phyloP scores from a whole-genome alignment of 2,888 invertebrate genomes.

The Agriopis aurantiaria region DNA sequence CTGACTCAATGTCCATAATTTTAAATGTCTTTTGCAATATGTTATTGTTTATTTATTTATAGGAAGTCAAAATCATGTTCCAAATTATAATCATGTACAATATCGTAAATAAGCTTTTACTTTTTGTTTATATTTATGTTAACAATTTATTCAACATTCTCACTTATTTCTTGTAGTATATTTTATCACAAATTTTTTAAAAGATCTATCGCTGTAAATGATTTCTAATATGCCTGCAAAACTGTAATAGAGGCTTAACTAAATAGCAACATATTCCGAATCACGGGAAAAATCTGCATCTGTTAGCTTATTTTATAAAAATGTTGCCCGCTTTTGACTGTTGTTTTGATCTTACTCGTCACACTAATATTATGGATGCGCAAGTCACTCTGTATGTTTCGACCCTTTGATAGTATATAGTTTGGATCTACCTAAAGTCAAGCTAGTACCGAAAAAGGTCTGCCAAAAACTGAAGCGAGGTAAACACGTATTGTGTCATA shows the following conservation, averaged over 20 bases:
- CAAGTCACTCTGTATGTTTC: no score
- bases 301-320: slow-evolving; percentile 16
- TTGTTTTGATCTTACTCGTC: background rate
- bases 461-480: no score
- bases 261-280: slow-evolving; percentile 11
- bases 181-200: slow-evolving; percentile 4
- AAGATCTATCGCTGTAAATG: slow-evolving; percentile 5
- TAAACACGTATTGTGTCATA: no score
- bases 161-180: slow-evolving; percentile 15
- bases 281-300: slow-evolving; percentile 1
- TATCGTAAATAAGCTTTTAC: slow-evolving; percentile 24
- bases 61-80: no score
- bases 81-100: slow-evolving; percentile 23
- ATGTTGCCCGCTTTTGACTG: slow-evolving; percentile 26
- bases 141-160: background rate
- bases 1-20: no score
- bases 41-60: no score
- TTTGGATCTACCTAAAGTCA: no score
- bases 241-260: slow-evolving; percentile 2
- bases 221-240: slow-evolving; percentile 1
- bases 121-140: slow-evolving; percentile 9
- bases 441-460: no score
- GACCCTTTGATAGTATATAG: no score
- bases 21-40: no score
- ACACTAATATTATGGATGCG: background rate